Evolutionary conservation across 2,888 invertebrate species (phyloP).

Genomic region (Drosophila fulvimacula): DNA sequence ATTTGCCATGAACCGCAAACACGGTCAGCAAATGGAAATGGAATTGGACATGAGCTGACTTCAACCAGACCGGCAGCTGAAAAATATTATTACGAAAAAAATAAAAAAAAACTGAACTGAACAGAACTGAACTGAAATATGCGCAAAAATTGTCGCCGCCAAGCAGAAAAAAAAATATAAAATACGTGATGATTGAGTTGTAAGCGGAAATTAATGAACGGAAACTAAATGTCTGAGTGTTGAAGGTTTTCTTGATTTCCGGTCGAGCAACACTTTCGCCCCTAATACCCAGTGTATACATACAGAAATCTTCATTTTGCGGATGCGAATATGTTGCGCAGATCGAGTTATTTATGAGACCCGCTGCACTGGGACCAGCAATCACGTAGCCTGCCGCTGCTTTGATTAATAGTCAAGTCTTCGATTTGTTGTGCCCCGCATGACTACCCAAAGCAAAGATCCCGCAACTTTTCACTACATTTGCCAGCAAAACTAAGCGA

Average conservation of each 20-base stretch:
- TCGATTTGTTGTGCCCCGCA: constrained; percentile 46
- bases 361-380: constrained; percentile 46
- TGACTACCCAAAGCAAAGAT: constrained; percentile 58
- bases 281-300: constrained; percentile 28
- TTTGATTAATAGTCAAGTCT: constrained; percentile 72
- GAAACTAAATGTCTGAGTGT: constrained; percentile 70
- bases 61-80: constrained; percentile 19
- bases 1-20: constrained; percentile 60
- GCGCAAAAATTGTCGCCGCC: constrained; percentile 55
- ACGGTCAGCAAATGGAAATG: constrained; percentile 50
- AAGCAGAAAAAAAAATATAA: constrained; percentile 6
- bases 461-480: constrained; percentile 64
- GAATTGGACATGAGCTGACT: constrained; percentile 36
- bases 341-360: constrained; percentile 67
- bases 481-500: constrained; percentile 44
- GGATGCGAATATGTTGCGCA: constrained; percentile 20
- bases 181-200: constrained; percentile 67
- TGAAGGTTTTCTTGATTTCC: constrained; percentile 32
- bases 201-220: constrained; percentile 79
- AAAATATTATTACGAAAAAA: constrained; percentile 12
- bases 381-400: constrained; percentile 61
- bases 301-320: constrained; percentile 46
- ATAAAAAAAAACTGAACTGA: constrained; percentile 23
- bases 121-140: constrained; percentile 46
- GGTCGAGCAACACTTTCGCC: constrained; percentile 34